These are phyloP conservation scores for Glaucomys volans DNA, from an alignment of 2,113 vertebrate genomes.

Conservation along the genomic window DNA sequence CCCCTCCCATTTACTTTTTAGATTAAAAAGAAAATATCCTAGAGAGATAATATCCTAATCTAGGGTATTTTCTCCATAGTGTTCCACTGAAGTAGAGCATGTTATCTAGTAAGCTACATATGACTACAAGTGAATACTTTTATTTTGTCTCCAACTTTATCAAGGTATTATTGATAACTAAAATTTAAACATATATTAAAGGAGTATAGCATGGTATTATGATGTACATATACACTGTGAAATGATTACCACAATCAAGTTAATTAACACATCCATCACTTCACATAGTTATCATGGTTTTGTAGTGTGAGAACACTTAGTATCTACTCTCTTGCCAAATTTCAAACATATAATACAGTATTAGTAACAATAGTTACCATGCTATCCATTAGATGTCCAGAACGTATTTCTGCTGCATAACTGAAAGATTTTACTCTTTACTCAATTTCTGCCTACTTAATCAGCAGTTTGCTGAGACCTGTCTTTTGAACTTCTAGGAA, in stretches of 20 bases:
- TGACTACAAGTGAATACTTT: neutral
- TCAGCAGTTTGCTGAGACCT: too few relatives aligned
- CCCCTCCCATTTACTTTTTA: neutral
- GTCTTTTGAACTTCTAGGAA: too few relatives aligned
- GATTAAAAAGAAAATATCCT: too few relatives aligned
- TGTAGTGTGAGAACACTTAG: neutral
- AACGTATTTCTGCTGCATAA: neutral
- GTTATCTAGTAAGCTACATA: neutral
- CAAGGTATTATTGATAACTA: neutral
- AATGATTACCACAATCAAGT: too few relatives aligned
- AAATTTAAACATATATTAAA: neutral
- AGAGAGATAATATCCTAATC: too few relatives aligned
- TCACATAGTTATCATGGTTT: neutral
- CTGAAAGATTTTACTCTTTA: neutral
- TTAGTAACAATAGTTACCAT: neutral
- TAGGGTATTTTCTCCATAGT: neutral
- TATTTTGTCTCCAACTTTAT: neutral
- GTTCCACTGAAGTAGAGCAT: neutral
- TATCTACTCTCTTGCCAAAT: neutral
- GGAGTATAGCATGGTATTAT: neutral
- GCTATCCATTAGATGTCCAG: neutral
- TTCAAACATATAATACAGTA: too few relatives aligned
- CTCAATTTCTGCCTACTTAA: neutral
- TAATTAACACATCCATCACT: neutral
- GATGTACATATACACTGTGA: neutral